phyloP scores from a whole-genome alignment of 2,888 invertebrate genomes.

The Erebia epiphron region DNA sequence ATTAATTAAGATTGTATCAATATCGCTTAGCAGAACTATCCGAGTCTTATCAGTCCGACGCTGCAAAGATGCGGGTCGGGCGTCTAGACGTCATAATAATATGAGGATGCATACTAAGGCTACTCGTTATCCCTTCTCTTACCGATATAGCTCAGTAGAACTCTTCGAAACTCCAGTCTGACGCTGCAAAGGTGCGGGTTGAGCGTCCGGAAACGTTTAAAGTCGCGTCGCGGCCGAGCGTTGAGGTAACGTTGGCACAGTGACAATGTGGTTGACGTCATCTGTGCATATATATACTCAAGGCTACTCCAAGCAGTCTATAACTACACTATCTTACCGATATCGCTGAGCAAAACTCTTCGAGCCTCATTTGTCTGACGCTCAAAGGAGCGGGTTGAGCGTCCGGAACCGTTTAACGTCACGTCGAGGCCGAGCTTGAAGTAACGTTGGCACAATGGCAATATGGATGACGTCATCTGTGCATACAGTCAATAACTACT shows the following conservation, averaged over 20 bases:
- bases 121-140: too few relatives aligned
- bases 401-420: slow-evolving; percentile 40
- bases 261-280: slow-evolving; percentile 14
- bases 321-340: slow-evolving; percentile 52
- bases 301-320: too few relatives aligned
- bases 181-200: slow-evolving; percentile 41
- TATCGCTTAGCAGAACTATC: slow-evolving; percentile 85
- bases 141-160: slow-evolving; percentile 85
- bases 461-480: too few relatives aligned
- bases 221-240: slow-evolving; percentile 47
- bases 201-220: slow-evolving; percentile 36
- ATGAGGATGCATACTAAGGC: too few relatives aligned
- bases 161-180: slow-evolving; percentile 60
- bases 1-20: slow-evolving; percentile 52
- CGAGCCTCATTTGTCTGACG: slow-evolving; percentile 62
- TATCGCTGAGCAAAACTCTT: slow-evolving; percentile 85
- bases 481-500: not conserved
- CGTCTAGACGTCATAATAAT: too few relatives aligned
- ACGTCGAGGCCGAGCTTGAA: slow-evolving; percentile 47
- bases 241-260: slow-evolving; percentile 80
- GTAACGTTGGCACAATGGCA: slow-evolving; percentile 79
- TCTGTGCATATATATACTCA: slow-evolving; percentile 6
- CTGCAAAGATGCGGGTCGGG: slow-evolving; percentile 41
- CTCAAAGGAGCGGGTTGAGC: slow-evolving; percentile 43
- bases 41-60: slow-evolving; percentile 57